These are phyloP conservation scores for Thinocorus orbignyianus DNA, from an alignment of 2,113 vertebrate species.

Conservation along the genomic window DNA sequence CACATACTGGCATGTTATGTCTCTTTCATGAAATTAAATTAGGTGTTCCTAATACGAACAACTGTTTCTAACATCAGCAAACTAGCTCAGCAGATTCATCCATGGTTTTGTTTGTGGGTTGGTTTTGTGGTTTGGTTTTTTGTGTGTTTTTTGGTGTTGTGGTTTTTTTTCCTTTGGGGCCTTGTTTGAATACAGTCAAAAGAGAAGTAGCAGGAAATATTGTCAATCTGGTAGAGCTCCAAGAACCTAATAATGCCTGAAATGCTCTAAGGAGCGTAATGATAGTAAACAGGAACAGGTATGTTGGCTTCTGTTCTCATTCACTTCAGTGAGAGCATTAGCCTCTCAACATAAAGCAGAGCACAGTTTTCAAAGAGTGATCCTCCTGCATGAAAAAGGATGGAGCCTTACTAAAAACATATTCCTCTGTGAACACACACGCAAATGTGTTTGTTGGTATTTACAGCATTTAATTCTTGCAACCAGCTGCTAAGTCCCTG, in stretches of 20 bases:
- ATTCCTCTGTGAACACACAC: background rate
- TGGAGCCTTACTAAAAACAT: background rate
- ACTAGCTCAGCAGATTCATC: constrained; percentile 71
- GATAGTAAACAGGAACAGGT: constrained; percentile 60
- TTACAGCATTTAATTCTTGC: constrained; percentile 36
- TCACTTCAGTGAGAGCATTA: constrained; percentile 12
- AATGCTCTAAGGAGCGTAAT: constrained; percentile 47
- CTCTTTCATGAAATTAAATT: constrained; percentile 73
- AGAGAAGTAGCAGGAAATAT: constrained; percentile 58
- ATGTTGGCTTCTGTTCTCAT: constrained; percentile 57
- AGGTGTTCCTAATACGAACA: constrained; percentile 73
- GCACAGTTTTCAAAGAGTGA: background rate
- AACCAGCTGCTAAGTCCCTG: constrained; percentile 62
- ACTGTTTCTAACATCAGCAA: constrained; percentile 68
- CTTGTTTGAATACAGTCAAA: constrained; percentile 47
- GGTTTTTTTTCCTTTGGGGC: background rate
- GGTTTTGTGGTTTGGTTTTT: background rate
- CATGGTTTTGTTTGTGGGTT: constrained; percentile 39
- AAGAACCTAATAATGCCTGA: constrained; percentile 65
- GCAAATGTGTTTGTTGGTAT: background rate
- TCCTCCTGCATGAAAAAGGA: background rate
- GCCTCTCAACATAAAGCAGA: constrained; percentile 43
- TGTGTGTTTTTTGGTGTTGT: no score
- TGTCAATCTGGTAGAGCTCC: constrained; percentile 64
- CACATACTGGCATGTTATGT: constrained; percentile 67